phyloP scores from a whole-genome alignment of 2,113 vertebrate genomes.

The Amphiprion ocellaris region DNA sequence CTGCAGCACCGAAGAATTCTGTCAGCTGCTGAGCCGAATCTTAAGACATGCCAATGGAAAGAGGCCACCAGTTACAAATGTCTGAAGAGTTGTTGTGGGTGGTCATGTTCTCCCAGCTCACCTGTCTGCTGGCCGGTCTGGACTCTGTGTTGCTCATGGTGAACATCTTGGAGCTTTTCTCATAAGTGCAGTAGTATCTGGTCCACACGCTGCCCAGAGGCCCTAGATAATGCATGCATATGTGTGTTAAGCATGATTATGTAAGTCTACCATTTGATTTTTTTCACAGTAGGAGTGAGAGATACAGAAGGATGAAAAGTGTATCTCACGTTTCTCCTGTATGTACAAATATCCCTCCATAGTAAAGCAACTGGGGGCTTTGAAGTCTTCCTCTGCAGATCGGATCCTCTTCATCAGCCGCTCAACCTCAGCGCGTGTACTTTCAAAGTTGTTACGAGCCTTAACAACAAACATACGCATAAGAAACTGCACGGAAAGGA shows the following conservation, averaged over 20 bases:
- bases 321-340: conserved; percentile 94
- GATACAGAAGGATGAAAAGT: background rate
- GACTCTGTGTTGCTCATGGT: conserved; percentile 94
- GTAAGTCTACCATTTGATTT: background rate
- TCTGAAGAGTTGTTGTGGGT: background rate
- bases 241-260: background rate
- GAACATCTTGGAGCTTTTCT: conserved; percentile 95
- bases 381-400: conserved; percentile 94
- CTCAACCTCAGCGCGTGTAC: conserved; percentile 97
- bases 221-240: conserved; percentile 78
- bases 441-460: conserved; percentile 99
- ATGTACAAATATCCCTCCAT: conserved; percentile 98
- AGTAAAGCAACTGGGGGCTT: conserved; percentile 93
- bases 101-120: conserved; percentile 59
- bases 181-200: conserved; percentile 97
- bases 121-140: conserved; percentile 94
- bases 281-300: background rate
- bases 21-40: too few species aligned
- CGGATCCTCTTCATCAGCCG: conserved; percentile 97
- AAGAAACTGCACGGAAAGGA: background rate
- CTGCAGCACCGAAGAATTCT: too few species aligned
- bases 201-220: conserved; percentile 96
- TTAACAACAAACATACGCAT: conserved; percentile 67
- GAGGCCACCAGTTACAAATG: too few species aligned
- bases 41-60: too few species aligned